These are phyloP conservation scores for Brachionus calyciflorus DNA, from an alignment of 1,140 invertebrate genomes.

Conservation along the genomic window DNA sequence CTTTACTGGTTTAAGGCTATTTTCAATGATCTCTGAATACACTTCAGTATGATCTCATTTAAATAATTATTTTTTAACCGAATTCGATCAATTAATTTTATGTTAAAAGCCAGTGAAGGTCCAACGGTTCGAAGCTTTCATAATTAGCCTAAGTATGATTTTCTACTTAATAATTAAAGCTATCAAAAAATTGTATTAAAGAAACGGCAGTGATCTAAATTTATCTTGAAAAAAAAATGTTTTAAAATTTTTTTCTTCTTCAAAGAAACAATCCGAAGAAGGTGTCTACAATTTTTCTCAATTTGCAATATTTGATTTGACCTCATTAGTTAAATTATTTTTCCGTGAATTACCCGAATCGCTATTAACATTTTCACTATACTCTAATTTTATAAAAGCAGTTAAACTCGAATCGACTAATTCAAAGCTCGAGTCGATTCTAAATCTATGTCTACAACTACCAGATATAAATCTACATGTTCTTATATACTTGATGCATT, in stretches of 20 bases:
- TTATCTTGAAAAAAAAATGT: not conserved
- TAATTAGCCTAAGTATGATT: no score
- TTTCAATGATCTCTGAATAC: no score
- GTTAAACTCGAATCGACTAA: slow-evolving; percentile 34
- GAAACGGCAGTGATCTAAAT: no score
- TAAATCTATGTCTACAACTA: slow-evolving; percentile 36
- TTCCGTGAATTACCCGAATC: slow-evolving; percentile 41
- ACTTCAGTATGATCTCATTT: no score
- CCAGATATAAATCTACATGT: slow-evolving; percentile 36
- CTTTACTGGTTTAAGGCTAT: no score
- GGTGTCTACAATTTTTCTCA: slow-evolving; percentile 39
- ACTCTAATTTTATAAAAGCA: slow-evolving; percentile 41
- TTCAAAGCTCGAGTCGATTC: slow-evolving; percentile 31
- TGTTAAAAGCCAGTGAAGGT: no score
- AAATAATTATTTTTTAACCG: no score
- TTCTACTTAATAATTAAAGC: no score
- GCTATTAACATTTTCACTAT: slow-evolving; percentile 28
- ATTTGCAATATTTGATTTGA: slow-evolving; percentile 39
- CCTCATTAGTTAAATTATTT: slow-evolving; percentile 39
- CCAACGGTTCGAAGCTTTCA: no score
- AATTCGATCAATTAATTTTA: no score
- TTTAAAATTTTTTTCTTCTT: not conserved
- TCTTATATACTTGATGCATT: slow-evolving; percentile 33
- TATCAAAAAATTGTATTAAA: no score
- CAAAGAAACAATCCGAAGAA: slow-evolving; percentile 40